These are phyloP conservation scores for Lasioglossum albipes DNA, from an alignment of 1,140 invertebrate species.

Conservation along the genomic window DNA sequence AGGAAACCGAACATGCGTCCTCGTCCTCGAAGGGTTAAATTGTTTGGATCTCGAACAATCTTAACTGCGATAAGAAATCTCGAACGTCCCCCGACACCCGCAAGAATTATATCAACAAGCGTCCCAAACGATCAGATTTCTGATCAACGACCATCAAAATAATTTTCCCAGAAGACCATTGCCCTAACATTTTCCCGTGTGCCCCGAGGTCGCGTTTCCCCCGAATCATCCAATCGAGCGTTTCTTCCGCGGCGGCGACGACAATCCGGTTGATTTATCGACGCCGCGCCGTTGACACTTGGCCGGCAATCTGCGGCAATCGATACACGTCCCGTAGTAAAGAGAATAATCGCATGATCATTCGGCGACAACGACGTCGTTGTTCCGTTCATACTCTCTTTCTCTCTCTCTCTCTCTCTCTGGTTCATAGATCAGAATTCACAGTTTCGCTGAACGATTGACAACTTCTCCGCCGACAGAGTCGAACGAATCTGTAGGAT, in stretches of 20 bases:
- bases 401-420: neutral
- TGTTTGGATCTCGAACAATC: no score
- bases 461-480: constrained; percentile 45
- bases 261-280: constrained; percentile 46
- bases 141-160: neutral
- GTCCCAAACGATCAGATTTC: no score
- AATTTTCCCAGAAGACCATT: neutral
- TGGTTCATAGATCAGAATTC: constrained; percentile 51
- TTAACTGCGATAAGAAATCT: no score
- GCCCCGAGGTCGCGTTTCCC: constrained; percentile 3
- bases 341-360: constrained; percentile 42
- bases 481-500: constrained; percentile 43
- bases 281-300: neutral
- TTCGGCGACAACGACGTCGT: neutral
- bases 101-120: no score
- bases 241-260: constrained; percentile 3
- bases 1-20: no score
- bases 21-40: no score
- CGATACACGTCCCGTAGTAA: constrained; percentile 15
- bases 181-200: neutral
- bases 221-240: constrained; percentile 20
- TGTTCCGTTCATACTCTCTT: neutral
- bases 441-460: constrained; percentile 49
- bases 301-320: constrained; percentile 15
- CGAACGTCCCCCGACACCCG: no score